Percentiles rank a stretch among this genome's conserved stretches.
These are phyloP conservation scores for Drosophila truncata DNA, from an alignment of 1,140 invertebrate species.

Conservation along the genomic window DNA sequence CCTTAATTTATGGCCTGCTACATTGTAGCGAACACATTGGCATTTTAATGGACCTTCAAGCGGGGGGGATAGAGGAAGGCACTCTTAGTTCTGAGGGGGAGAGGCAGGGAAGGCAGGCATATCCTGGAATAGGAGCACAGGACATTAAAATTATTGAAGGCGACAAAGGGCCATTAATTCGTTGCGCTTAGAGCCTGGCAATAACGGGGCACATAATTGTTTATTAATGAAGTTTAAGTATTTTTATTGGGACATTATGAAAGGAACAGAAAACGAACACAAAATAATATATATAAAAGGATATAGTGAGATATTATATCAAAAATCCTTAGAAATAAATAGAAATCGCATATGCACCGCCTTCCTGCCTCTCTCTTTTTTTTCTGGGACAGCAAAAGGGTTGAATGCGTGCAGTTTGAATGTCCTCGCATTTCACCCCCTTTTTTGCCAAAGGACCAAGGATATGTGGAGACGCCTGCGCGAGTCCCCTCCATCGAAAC, in stretches of 20 bases:
- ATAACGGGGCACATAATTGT: slow-evolving; percentile 79
- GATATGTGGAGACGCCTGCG: slow-evolving; percentile 62
- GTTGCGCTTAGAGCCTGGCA: slow-evolving; percentile 75
- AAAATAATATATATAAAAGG: not conserved
- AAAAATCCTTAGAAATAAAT: not conserved
- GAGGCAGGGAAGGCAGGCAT: not conserved
- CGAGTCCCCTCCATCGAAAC: slow-evolving; percentile 65
- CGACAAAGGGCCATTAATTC: slow-evolving; percentile 78
- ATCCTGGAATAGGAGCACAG: slow-evolving; percentile 11
- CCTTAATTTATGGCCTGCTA: slow-evolving; percentile 72
- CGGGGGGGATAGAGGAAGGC: slow-evolving; percentile 31
- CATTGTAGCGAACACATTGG: slow-evolving; percentile 79
- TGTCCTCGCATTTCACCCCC: slow-evolving; percentile 53
- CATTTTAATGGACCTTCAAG: slow-evolving; percentile 80
- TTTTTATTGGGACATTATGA: slow-evolving; percentile 73
- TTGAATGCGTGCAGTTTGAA: slow-evolving; percentile 44
- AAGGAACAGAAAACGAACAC: not conserved
- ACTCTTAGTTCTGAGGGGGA: not conserved
- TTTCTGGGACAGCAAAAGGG: slow-evolving; percentile 37
- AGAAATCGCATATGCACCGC: slow-evolving; percentile 11
- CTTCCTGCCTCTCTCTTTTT: not conserved
- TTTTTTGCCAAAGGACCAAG: slow-evolving; percentile 2
- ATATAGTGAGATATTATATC: too few species aligned
- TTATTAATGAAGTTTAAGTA: slow-evolving; percentile 83
- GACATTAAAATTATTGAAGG: slow-evolving; percentile 82